These are phyloP conservation scores for Carpatolechia fugitivella DNA, from an alignment of 2,888 invertebrate genomes.

Conservation along the genomic window DNA sequence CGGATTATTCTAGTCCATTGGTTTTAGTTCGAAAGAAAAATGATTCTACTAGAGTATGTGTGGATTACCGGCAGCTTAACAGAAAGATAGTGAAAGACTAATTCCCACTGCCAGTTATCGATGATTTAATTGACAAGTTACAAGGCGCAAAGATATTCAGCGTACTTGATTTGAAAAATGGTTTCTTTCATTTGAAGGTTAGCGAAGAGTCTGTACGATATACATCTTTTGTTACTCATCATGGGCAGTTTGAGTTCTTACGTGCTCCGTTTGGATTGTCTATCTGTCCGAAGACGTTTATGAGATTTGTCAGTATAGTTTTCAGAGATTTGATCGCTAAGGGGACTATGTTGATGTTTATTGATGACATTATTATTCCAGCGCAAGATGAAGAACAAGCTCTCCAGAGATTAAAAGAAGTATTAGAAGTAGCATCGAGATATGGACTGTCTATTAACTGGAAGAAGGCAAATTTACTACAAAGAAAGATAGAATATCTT, in stretches of 20 bases:
- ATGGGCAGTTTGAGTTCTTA: conserved; percentile 51
- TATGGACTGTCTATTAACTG: conserved; percentile 27
- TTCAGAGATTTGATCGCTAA: conserved; percentile 27
- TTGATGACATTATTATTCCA: conserved; percentile 29
- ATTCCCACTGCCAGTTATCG: conserved; percentile 45
- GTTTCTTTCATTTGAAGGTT: conserved; percentile 43
- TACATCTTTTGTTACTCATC: conserved; percentile 44
- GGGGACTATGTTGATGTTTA: conserved; percentile 23
- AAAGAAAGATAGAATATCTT: conserved; percentile 16
- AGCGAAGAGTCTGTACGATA: conserved; percentile 35
- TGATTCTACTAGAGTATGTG: conserved; percentile 31
- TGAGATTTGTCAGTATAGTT: conserved; percentile 34
- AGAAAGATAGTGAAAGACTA: conserved; percentile 39
- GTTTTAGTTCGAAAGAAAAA: conserved; percentile 27
- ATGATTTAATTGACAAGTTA: conserved; percentile 49
- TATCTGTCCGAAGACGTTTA: conserved; percentile 43
- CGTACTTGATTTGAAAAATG: conserved; percentile 39
- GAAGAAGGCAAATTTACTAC: conserved; percentile 17
- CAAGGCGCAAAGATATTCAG: conserved; percentile 25
- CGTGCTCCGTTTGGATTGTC: conserved; percentile 50
- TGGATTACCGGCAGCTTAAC: conserved; percentile 50
- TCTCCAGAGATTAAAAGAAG: conserved; percentile 12
- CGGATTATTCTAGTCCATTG: conserved; percentile 26
- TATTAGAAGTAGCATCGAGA: conserved; percentile 22
- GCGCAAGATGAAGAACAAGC: conserved; percentile 22